Evolutionary conservation across 92 coral and sea anemone species (phyloP).

Genomic region (Epizoanthus scotinus): DNA sequence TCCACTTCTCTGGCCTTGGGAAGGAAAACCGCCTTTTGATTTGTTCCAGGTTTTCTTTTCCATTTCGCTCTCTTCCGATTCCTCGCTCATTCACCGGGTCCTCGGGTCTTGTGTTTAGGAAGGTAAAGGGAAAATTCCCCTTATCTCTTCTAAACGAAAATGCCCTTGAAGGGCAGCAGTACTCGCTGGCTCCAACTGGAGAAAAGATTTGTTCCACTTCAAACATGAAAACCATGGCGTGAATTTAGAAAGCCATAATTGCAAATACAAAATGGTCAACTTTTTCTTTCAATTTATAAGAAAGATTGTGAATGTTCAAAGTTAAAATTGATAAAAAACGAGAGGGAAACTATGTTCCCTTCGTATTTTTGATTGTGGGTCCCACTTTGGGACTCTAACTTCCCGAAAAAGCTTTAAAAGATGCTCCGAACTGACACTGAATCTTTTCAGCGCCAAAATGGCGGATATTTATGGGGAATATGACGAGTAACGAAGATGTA

Average conservation of each 20-base stretch:
- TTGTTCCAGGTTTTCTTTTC: slow-evolving; percentile 67
- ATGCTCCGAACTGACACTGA: slow-evolving; percentile 56
- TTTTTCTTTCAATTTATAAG: slow-evolving; percentile 39
- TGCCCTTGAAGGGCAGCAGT: slow-evolving; percentile 45
- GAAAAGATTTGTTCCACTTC: slow-evolving; percentile 69
- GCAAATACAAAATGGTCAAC: slow-evolving; percentile 44
- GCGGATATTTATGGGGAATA: slow-evolving; percentile 39
- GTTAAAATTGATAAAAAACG: slow-evolving; percentile 49
- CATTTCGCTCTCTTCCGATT: slow-evolving; percentile 54
- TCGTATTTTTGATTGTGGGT: slow-evolving; percentile 41
- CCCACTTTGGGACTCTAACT: slow-evolving; percentile 79
- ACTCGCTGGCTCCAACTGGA: slow-evolving; percentile 85
- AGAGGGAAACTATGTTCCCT: slow-evolving; percentile 87
- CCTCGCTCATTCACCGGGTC: slow-evolving; percentile 79
- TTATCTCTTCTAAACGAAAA: slow-evolving; percentile 37
- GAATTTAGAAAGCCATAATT: slow-evolving; percentile 73
- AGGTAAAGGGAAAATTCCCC: slow-evolving; percentile 23
- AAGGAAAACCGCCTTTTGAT: slow-evolving; percentile 58
- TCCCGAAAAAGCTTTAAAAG: slow-evolving; percentile 21
- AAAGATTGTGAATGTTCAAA: slow-evolving; percentile 31
- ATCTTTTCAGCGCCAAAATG: slow-evolving; percentile 80
- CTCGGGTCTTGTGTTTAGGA: slow-evolving; percentile 11
- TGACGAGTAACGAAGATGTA: not conserved
- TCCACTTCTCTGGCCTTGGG: slow-evolving; percentile 56
- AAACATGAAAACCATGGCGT: slow-evolving; percentile 81